These are phyloP conservation scores for Oreonectes daqikongensis DNA, from an alignment of 2,797 vertebrate species.

Conservation along the genomic window DNA sequence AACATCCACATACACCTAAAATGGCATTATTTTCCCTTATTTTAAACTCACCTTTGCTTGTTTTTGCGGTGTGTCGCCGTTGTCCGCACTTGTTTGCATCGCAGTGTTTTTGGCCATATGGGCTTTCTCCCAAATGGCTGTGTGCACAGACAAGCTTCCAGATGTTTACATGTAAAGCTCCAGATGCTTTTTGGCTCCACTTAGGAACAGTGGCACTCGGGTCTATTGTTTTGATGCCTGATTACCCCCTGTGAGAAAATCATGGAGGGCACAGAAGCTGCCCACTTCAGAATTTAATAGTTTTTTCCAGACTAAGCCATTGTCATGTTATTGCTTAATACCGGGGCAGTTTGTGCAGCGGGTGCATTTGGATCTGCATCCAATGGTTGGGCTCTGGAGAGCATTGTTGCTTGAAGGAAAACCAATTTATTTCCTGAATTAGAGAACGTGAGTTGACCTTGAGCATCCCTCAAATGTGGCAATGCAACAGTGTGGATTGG, in stretches of 20 bases:
- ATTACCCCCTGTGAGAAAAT: constrained; percentile 39
- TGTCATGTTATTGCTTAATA: constrained; percentile 15
- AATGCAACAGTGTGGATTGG: constrained; percentile 16
- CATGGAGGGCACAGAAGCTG: background rate
- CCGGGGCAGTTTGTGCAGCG: constrained; percentile 15
- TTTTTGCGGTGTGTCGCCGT: background rate
- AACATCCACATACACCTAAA: background rate
- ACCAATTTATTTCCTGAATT: constrained; percentile 46
- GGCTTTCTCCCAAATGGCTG: constrained; percentile 67
- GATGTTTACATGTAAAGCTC: constrained; percentile 71
- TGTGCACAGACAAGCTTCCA: constrained; percentile 67
- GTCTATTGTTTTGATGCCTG: constrained; percentile 46
- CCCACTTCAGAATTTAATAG: constrained; percentile 3
- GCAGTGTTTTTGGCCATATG: constrained; percentile 68
- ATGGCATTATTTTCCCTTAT: background rate
- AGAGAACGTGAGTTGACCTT: constrained; percentile 41
- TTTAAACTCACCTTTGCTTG: background rate
- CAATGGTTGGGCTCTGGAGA: background rate
- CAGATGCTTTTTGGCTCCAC: constrained; percentile 72
- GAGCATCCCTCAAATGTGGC: constrained; percentile 17
- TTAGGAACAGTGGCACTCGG: constrained; percentile 59
- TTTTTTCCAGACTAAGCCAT: background rate
- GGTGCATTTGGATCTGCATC: constrained; percentile 25
- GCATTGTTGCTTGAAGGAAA: constrained; percentile 36
- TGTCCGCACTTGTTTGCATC: constrained; percentile 49